Evolutionary conservation across 2,797 vertebrate species (phyloP).

Genomic region (Todus mexicanus): DNA sequence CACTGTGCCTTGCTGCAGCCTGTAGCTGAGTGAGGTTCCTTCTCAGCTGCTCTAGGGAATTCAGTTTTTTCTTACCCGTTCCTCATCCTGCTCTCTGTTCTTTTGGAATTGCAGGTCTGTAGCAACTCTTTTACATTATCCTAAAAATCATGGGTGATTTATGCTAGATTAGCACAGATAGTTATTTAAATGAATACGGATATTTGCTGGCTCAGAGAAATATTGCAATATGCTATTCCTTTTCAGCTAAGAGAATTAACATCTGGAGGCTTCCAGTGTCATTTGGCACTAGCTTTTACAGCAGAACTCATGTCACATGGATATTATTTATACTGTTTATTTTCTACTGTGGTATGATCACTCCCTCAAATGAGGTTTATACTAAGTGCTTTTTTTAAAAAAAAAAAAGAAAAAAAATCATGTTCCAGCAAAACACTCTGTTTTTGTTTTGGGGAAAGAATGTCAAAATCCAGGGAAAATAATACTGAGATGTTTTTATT

Average conservation of each 20-base stretch:
- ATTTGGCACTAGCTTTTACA: not conserved
- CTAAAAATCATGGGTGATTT: not conserved
- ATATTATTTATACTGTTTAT: slow-evolving; percentile 37
- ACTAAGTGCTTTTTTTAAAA: not conserved
- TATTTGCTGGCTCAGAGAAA: not conserved
- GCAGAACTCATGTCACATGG: not conserved
- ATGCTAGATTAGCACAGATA: not conserved
- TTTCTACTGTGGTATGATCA: slow-evolving; percentile 1
- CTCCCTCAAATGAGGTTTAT: slow-evolving; percentile 8
- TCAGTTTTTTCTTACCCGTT: not conserved
- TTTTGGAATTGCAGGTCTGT: not conserved
- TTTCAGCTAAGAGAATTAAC: not conserved
- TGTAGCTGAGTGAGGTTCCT: not conserved
- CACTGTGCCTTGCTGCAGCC: not conserved
- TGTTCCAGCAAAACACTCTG: not conserved
- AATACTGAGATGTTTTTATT: not conserved
- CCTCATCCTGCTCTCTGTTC: not conserved
- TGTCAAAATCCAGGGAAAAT: slow-evolving; percentile 8
- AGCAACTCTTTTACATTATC: not conserved
- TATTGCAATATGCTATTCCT: not conserved
- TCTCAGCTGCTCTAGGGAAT: not conserved
- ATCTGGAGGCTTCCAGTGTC: not conserved
- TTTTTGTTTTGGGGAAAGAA: slow-evolving; percentile 7
- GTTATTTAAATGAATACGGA: not conserved
- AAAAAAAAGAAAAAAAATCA: not conserved